phyloP scores from a whole-genome alignment of 1,140 invertebrate species.

The Drosophila ananassae region DNA sequence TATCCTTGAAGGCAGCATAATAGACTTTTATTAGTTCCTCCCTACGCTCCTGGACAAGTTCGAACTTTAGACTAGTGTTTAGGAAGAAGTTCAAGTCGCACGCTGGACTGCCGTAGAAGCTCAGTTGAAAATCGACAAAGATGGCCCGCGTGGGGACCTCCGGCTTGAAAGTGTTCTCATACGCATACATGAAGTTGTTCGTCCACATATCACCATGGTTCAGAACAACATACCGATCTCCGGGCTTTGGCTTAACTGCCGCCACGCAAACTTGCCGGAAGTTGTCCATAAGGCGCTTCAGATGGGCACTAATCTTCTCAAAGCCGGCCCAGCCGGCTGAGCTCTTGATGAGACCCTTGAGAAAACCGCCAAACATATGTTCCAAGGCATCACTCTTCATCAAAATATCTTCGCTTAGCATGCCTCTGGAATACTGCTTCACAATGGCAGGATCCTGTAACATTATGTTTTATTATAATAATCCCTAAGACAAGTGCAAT shows the following conservation, averaged over 20 bases:
- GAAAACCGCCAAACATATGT: constrained; percentile 62
- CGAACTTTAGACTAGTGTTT: constrained; percentile 68
- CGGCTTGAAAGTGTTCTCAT: constrained; percentile 81
- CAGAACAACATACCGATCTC: constrained; percentile 84
- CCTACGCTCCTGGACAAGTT: constrained; percentile 68
- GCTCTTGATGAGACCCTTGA: constrained; percentile 64
- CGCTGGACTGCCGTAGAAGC: constrained; percentile 75
- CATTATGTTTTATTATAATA: too few species aligned
- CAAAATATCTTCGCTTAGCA: constrained; percentile 66
- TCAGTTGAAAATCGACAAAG: constrained; percentile 84
- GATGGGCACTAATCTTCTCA: constrained; percentile 58
- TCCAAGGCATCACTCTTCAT: constrained; percentile 63
- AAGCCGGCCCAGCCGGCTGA: constrained; percentile 59
- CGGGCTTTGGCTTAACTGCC: constrained; percentile 64
- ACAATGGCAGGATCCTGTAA: constrained; percentile 66
- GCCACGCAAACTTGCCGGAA: constrained; percentile 70
- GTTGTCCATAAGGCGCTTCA: constrained; percentile 84
- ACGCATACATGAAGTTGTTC: constrained; percentile 88
- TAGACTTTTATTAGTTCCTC: constrained; percentile 81
- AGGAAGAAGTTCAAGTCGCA: constrained; percentile 81
- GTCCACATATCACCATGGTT: constrained; percentile 89
- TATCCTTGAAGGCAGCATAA: constrained; percentile 60
- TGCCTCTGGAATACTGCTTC: constrained; percentile 56
- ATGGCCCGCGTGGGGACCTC: constrained; percentile 85
- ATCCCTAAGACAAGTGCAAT: background rate